Percentiles rank a stretch among this genome's conserved stretches.
These are phyloP conservation scores for Crotophaga sulcirostris DNA, from an alignment of 2,113 vertebrate species.

Conservation along the genomic window DNA sequence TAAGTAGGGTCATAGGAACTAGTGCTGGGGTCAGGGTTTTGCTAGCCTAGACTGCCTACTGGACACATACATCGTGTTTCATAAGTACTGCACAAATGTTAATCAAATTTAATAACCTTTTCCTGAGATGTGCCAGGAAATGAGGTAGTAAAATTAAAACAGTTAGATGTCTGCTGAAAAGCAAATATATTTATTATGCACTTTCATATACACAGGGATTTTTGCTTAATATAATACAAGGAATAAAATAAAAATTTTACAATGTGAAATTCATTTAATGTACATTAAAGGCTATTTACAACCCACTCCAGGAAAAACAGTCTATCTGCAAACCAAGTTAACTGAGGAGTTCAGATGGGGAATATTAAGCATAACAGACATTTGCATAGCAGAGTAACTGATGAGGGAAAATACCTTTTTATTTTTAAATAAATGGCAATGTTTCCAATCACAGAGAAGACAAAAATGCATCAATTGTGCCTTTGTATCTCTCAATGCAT, in stretches of 20 bases:
- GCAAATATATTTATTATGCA: conserved; percentile 99
- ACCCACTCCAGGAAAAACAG: conserved; percentile 77
- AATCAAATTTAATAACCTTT: conserved; percentile 8
- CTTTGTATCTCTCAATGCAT: not conserved
- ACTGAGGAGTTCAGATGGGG: conserved; percentile 62
- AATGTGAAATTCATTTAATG: conserved; percentile 93
- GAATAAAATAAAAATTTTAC: conserved; percentile 92
- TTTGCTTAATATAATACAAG: conserved; percentile 95
- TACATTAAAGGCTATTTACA: conserved; percentile 97
- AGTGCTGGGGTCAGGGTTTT: not conserved
- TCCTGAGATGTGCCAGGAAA: conserved; percentile 22
- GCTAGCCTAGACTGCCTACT: not conserved
- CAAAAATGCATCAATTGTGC: conserved; percentile 1
- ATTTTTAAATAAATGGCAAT: conserved; percentile 30
- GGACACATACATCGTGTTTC: not conserved
- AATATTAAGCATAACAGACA: conserved; percentile 74
- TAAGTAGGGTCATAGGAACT: not conserved
- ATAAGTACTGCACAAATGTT: not conserved
- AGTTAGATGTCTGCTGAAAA: conserved; percentile 86
- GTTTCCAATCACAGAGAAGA: conserved; percentile 47
- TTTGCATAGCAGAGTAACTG: conserved; percentile 80
- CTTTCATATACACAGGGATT: conserved; percentile 97
- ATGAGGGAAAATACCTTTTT: conserved; percentile 45
- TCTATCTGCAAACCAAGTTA: conserved; percentile 78
- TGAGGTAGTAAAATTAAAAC: conserved; percentile 46